Evolutionary conservation across 2,888 invertebrate species (phyloP), one percentile per base, ranked within the genome.

Genomic region (Lasioglossum oenotherae): DNA sequence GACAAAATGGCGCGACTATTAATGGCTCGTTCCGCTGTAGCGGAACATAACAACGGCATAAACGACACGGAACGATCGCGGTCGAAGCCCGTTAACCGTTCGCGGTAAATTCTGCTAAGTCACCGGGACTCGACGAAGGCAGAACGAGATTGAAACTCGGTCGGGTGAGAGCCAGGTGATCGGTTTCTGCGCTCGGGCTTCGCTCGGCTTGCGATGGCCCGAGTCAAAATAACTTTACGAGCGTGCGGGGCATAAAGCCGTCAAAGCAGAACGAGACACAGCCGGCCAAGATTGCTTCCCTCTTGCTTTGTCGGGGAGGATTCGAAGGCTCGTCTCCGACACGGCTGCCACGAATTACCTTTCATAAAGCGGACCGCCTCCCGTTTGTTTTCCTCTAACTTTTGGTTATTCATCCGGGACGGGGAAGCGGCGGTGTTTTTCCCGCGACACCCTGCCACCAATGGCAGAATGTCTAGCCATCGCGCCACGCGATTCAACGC

Each of bases 221-320:
- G 78, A 81, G 85, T 85, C 84, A 84, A 89, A 88, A 87, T 88
- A 87, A 81, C 82, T 88, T 90, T 88, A 89, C 86, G 89, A 87
- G 71, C 57, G 35, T 69, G 44, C 60, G 64, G n/a, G 44, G 71
- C 31, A 38, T 75, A 71, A 75, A 80, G 72, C 49, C 44, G 10
- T 44, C 69, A 64, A 72, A 60, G 71, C 69, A 53, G 49, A 49
- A 64, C 19, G 74, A 38, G 44, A 44, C 77, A 67, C 31, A 57
- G 57, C 71, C 44, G 75, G 31, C 60, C 69, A 69, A 67, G 80
- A 80, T 84, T 80, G 69, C 80, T 78, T 78, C 77, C 71, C 67
- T 31, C n/a, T 53, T 53, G 16, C 57, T 49, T 44, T 46, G 31
- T 38, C 64, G 8, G 72, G 74, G 57, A 53, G 57, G 49, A 78